Base-by-base conservation (phyloP, 2,888 invertebrate species). In the Andrena flavipes region DNA sequence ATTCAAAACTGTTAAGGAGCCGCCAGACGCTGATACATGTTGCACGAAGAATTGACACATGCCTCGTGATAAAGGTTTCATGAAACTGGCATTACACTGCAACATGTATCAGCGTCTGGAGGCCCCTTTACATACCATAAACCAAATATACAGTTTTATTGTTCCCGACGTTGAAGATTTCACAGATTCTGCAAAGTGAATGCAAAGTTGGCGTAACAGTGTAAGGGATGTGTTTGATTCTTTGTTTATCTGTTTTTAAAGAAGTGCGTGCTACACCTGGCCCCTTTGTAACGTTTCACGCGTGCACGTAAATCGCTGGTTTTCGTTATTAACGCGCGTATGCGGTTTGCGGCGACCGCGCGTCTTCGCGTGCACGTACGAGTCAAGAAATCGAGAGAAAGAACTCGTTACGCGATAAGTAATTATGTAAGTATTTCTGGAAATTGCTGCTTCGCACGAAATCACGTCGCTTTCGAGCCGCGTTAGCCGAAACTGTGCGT, bases 381-480 rank as follows among this genome's bases (percentile, higher is more conserved):
- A 29, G 29, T 13, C 10, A 16, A 64, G 62, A 16, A 60, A 65
- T 51, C 33, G 29, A 67, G 65, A 77, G n/a, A 51, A 51, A 51
- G 51, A 20, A 73, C 33, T 67, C 42, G 65, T 64, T 71, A 33
- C 29, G 6, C 26, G 23, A 51, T 65, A 51, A 49, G 65, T 72
- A 77, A 72, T 48, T 65, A 73, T 65, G 20, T 42, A 51, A 20
- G 51, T n/a, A 73, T 73, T 67, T 13, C 0, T 23, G 68, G 62
- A 74, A 51, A 54, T 72, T 72, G 65, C 59, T 29, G 8, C 20
- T 7, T 10, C 8, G 54, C 23, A 33, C 26, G 60, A 26, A 49
- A 67, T 5, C 8, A 26, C 6, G 60, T 51, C 49, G 30, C 64
- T 16, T 16, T 59, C 23, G 51, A 49, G 10, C 62, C 23, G 35